These are phyloP conservation scores for Orthonyx spaldingii DNA, from an alignment of 2,113 vertebrate species.

Conservation along the genomic window DNA sequence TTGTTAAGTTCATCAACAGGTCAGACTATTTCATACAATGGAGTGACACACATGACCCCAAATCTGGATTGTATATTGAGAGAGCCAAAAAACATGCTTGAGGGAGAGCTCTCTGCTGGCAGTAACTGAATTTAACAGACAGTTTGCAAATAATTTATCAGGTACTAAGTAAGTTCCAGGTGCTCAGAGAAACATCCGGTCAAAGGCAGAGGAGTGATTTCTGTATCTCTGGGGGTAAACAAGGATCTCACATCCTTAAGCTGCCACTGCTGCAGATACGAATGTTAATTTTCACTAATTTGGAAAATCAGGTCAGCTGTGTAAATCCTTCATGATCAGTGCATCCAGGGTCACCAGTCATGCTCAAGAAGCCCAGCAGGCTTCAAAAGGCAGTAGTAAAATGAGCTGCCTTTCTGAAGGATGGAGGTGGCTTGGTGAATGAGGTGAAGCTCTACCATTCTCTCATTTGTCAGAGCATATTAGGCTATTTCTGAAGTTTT, in stretches of 20 bases:
- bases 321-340: not conserved
- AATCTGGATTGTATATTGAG: not conserved
- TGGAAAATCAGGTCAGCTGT: not conserved
- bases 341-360: not conserved
- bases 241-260: not conserved
- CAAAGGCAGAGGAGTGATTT: not conserved
- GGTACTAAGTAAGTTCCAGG: not conserved
- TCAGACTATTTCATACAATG: not conserved
- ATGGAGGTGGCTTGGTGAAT: not conserved
- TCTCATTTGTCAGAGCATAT: not conserved
- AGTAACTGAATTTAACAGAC: not conserved
- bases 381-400: not conserved
- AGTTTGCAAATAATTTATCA: not conserved
- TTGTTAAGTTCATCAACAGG: not conserved
- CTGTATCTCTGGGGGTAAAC: not conserved
- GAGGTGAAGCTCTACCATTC: not conserved
- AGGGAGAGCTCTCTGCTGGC: not conserved
- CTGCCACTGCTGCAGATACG: not conserved
- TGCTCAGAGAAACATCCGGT: accelerated
- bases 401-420: not conserved
- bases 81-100: not conserved
- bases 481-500: not conserved
- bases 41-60: not conserved
- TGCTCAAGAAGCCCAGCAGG: not conserved
- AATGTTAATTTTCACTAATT: not conserved